phyloP scores from a whole-genome alignment of 2,888 invertebrate genomes.

The Tetramorium bicarinatum region DNA sequence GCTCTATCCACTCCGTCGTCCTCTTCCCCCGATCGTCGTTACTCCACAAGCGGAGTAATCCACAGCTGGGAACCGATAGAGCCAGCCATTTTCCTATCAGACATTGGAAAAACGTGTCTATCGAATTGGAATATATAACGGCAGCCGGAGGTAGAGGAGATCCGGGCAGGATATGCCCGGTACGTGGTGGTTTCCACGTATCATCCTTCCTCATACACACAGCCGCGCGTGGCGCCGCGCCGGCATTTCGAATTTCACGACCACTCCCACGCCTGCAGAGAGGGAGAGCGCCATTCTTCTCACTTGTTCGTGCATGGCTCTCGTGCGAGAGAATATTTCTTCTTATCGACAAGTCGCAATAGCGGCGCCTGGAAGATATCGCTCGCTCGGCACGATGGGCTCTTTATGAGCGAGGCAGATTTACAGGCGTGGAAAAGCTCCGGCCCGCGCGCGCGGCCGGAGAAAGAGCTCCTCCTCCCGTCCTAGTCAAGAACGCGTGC shows the following conservation, averaged over 20 bases:
- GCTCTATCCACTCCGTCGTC: conserved; percentile 23
- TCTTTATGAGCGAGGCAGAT: conserved; percentile 63
- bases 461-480: conserved; percentile 11
- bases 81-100: conserved; percentile 79
- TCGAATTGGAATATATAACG: conserved; percentile 80
- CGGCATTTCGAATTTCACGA: conserved; percentile 52
- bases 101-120: conserved; percentile 78
- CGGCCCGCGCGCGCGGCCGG: neutral
- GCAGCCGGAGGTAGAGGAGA: conserved; percentile 59
- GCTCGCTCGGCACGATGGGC: conserved; percentile 43
- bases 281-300: conserved; percentile 63
- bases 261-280: conserved; percentile 47
- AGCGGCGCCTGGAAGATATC: conserved; percentile 63
- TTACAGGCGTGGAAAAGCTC: conserved; percentile 48
- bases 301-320: conserved; percentile 53
- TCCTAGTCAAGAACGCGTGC: conserved; percentile 44
- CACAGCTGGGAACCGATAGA: conserved; percentile 71
- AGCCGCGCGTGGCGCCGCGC: conserved; percentile 25
- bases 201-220: conserved; percentile 69
- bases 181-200: conserved; percentile 74
- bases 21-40: conserved; percentile 50
- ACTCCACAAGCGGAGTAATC: conserved; percentile 66
- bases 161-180: conserved; percentile 68
- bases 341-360: conserved; percentile 79
- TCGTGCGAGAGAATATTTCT: conserved; percentile 76